Evolutionary conservation across 1,140 invertebrate species (phyloP), one percentile per base, ranked within the genome.

Genomic region (Lethocerus indicus): DNA sequence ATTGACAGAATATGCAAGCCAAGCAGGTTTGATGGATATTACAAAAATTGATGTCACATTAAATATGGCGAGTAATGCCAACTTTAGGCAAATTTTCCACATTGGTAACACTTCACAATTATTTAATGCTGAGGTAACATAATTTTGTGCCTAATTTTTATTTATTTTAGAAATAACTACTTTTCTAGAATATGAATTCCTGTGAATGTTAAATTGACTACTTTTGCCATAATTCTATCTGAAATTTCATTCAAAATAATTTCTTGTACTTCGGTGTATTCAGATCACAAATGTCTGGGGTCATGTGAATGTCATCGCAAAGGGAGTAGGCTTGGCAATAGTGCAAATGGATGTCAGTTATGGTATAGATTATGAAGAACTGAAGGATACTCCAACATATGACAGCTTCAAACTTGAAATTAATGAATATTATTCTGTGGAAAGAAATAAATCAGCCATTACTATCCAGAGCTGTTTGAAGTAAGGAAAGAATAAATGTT

Each of bases 361-460:
- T 40, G 73, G 74, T 47, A 68, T 78, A 6, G 75, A 78, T 54
- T 67, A 67, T 54, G 60, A 66, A n/a, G 60, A 61, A 42, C 60
- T 71, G 9, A 60, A 71, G 41, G 70, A 73, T 47, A 57, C 58
- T 9, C 68, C 72, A 2, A 60, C 67, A 12, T 63, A 64, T 50
- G 63, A 68, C 4, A 55, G 69, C 2, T 72, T 72, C 56, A 62
- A 74, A 16, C 52, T 70, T 28, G 58, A 56, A 18, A 58, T 73
- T 2, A 52, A 52, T 14, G 63, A 70, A 45, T 58, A 56, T 13
- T 74, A 68, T 55, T 61, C 63, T 20, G 63, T 67, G 4, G 61
- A 62, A 42, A 60, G 73, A 39, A 78, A 79, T 57, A 73, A 72
- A 59, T 75, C 74, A 16, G 65, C 68, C 37, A 66, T 78, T 24